Evolutionary conservation across 2,797 vertebrate genomes (phyloP), one percentile per base, ranked within the genome.

Genomic region (Oryzias dopingdopingensis): DNA sequence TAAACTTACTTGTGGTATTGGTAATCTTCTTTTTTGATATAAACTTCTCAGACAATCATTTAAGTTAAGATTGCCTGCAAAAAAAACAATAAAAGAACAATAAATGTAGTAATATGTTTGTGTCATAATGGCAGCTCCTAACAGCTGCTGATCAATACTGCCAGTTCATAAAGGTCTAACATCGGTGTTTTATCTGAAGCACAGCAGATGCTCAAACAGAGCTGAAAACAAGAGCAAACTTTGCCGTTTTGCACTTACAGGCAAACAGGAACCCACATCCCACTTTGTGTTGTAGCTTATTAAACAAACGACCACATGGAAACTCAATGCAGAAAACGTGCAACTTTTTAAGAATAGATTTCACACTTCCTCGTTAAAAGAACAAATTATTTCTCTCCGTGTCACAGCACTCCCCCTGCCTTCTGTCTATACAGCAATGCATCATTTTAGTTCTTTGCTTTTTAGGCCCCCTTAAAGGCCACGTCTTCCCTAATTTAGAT

Each of bases 191-290:
- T 44, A 41, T 52, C 49, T 23, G 5, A 16, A 13, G 53, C 18
- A 32, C 44, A 57, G 53, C 50, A 57, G 49, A 65, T 49, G 49
- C 49, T 29, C 40, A 52, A 56, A 57, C 22, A 23, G 22, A 65
- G 43, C 53, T 48, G 40, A 58, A 58, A 3, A 32, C 14, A 12
- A 15, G 15, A 29, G 26, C 29, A 18, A 29, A 53, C 13, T 6
- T 32, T 49, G 1, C 23, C 40, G 37, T 14, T 2, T 22, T 18
- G 52, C 24, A 37, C 57, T 29, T 44, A 55, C 17, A 22, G 42
- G 14, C 40, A 45, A 32, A 40, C 20, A 45, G 12, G 26, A 43
- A 23, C 32, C 14, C 26, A 48, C n/a, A 13, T 45, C 41, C 52
- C 40, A 0, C 61, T 23, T 20, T 58, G 49, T 42, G 42, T 44